phyloP scores from a whole-genome alignment of 2,113 vertebrate genomes.

The Odontesthes bonariensis region DNA sequence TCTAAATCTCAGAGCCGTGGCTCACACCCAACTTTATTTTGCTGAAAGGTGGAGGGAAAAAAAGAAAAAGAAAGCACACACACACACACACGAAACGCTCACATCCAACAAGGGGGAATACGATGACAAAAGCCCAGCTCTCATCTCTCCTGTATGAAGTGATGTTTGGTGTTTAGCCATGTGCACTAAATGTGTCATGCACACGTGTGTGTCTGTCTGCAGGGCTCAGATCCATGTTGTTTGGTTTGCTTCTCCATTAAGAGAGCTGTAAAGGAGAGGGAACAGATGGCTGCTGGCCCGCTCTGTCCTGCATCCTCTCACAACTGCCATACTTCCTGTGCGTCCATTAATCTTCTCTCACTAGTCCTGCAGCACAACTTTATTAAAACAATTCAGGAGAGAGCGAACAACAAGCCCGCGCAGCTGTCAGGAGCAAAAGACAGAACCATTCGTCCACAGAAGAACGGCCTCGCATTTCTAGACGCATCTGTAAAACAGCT shows the following conservation, averaged over 20 bases:
- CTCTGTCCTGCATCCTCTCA: constrained; percentile 91
- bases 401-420: constrained; percentile 85
- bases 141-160: constrained; percentile 79
- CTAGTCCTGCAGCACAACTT: constrained; percentile 95
- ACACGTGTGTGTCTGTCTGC: constrained; percentile 80
- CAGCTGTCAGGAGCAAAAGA: constrained; percentile 93
- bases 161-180: constrained; percentile 78
- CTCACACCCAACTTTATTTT: constrained; percentile 79
- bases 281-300: constrained; percentile 97
- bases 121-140: constrained; percentile 78
- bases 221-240: constrained; percentile 89
- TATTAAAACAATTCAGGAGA: constrained; percentile 91
- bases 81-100: constrained; percentile 24
- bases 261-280: constrained; percentile 92
- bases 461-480: constrained; percentile 86
- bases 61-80: constrained; percentile 18
- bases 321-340: constrained; percentile 93
- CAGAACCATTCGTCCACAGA: constrained; percentile 86
- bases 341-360: constrained; percentile 99
- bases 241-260: constrained; percentile 90
- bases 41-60: constrained; percentile 74
- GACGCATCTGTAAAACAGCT: constrained; percentile 88
- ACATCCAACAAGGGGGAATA: constrained; percentile 70
- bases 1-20: constrained; percentile 83
- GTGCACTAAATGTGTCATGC: constrained; percentile 48